A percentile compares a stretch with the other conserved stretches of the same genome.
These are phyloP conservation scores for Bombus breviceps DNA, from an alignment of 1,140 invertebrate genomes.

Conservation along the genomic window DNA sequence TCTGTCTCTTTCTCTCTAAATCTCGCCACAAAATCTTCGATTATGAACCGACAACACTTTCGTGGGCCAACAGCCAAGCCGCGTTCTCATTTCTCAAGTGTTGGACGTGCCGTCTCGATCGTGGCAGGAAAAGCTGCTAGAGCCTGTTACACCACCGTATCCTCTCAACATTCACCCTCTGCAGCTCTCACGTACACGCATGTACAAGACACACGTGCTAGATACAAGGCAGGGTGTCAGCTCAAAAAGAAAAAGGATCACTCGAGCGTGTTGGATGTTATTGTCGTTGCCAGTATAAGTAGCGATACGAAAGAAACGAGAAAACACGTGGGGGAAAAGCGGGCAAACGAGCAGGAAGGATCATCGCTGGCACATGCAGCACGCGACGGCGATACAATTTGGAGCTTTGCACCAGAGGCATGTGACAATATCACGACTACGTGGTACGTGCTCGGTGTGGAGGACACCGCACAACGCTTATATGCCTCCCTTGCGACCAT, in stretches of 20 bases:
- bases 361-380: constrained; percentile 60
- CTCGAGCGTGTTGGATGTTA: constrained; percentile 68
- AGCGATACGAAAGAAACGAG: background rate
- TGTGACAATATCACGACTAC: constrained; percentile 77
- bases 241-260: constrained; percentile 62
- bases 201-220: background rate
- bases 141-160: background rate
- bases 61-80: constrained; percentile 26
- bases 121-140: background rate
- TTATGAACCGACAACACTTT: constrained; percentile 22
- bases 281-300: constrained; percentile 57
- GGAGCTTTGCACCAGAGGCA: constrained; percentile 74
- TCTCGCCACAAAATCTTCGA: constrained; percentile 18
- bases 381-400: constrained; percentile 78
- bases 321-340: background rate
- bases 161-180: background rate
- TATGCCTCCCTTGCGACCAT: constrained; percentile 28
- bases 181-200: background rate
- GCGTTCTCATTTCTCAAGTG: constrained; percentile 40
- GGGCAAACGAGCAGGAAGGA: constrained; percentile 24
- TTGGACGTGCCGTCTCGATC: constrained; percentile 45
- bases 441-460: constrained; percentile 71
- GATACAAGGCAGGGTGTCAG: constrained; percentile 47
- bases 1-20: background rate
- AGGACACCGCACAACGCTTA: constrained; percentile 39